Evolutionary conservation across 2,888 invertebrate genomes (phyloP).

Genomic region (Tetragnatha montana): DNA sequence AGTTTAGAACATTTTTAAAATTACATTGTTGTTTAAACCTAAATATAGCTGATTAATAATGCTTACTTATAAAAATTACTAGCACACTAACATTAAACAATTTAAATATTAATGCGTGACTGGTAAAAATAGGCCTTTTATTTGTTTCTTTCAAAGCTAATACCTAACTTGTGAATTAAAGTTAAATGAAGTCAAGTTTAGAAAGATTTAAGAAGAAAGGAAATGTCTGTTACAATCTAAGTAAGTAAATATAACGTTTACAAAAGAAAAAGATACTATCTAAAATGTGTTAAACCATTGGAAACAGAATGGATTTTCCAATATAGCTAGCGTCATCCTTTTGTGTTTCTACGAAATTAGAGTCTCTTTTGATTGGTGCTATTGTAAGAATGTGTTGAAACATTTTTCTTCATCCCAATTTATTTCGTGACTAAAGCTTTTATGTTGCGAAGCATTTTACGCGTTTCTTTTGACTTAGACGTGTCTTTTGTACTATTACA

Average conservation of each 20-base stretch:
- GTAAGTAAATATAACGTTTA: neutral
- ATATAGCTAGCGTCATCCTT: neutral
- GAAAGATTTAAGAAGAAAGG: too few species aligned
- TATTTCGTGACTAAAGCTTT: neutral
- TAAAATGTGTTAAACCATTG: neutral
- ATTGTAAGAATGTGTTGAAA: neutral
- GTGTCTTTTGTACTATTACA: too few species aligned
- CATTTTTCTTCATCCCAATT: neutral
- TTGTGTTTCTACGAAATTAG: neutral
- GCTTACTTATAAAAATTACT: too few species aligned
- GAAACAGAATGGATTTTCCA: conserved; percentile 1
- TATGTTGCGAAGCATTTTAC: neutral
- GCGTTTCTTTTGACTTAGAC: neutral
- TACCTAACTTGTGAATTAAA: too few species aligned
- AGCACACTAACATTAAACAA: too few species aligned
- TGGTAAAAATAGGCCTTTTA: too few species aligned
- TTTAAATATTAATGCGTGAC: too few species aligned
- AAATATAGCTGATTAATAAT: too few species aligned
- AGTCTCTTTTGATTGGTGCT: neutral
- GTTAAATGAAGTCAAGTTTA: too few species aligned
- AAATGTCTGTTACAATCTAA: neutral
- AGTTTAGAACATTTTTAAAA: too few species aligned
- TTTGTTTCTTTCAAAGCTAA: too few species aligned
- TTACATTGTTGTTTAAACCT: too few species aligned
- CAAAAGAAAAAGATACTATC: neutral